A percentile compares a stretch with the other conserved stretches of the same genome.
Conservation (phyloP, 2,113 vertebrate species). For the Cichladusa arquata region DNA sequence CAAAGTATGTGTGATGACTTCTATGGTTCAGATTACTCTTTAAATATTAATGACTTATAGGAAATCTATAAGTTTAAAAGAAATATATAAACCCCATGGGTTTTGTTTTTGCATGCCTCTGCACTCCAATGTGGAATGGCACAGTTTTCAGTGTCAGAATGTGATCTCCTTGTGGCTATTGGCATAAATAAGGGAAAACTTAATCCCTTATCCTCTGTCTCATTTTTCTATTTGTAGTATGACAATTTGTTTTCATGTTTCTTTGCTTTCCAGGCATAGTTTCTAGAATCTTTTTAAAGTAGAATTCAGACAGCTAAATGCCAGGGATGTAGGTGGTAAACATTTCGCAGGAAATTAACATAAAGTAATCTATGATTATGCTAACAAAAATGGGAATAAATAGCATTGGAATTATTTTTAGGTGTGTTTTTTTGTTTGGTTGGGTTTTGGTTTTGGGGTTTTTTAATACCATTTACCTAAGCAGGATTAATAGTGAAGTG, state of each 20-base stretch:
- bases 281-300: neutral
- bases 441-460: rapidly evolving
- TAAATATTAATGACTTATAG: neutral
- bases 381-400: neutral
- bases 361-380: neutral
- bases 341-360: neutral
- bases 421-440: rapidly evolving
- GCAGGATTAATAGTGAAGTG: neutral
- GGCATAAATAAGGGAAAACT: neutral
- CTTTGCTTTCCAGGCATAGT: neutral
- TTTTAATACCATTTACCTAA: neutral
- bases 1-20: neutral
- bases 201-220: neutral
- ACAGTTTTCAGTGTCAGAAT: neutral
- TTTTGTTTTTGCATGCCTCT: neutral
- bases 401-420: neutral
- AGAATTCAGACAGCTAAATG: neutral
- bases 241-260: neutral
- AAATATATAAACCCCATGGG: neutral
- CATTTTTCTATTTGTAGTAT: neutral
- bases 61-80: neutral
- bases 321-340: neutral
- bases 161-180: neutral
- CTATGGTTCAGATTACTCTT: neutral
- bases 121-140: neutral